Base-by-base conservation (phyloP, 1,140 invertebrate species). In the Drosophila repletoides region DNA sequence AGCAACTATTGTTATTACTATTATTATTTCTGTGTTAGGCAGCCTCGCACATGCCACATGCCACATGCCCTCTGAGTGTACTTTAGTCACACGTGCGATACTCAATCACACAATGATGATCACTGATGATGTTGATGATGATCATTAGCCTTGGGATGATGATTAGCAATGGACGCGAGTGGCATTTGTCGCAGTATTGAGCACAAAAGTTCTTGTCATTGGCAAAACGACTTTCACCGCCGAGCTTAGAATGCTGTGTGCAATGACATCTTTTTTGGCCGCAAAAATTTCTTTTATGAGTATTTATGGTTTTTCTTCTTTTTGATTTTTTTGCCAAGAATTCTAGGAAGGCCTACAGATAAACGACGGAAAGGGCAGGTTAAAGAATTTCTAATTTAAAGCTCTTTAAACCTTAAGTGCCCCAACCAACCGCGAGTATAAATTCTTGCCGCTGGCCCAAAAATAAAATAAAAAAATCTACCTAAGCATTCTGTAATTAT, bases 181-280 rank as follows among this genome's bases (percentile, higher is more conserved):
- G 10, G 45, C 29, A 49, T 70, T 80, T 77, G 76, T 87, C 72
- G 73, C 77, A 72, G 73, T 87, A 87, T 87, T 74, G 65, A 77
- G 83, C 71, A 76, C 76, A 87, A 61, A 88, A 72, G 51, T 86
- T 81, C 76, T 87, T 72, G 75, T 71, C 70, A 70, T 83, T 73
- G 86, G 80, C 63, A 88, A 79, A 86, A 88, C 87, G 63, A 87
- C 87, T 88, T 88, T 88, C 87, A 83, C 87, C 81, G 51, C 5
- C 6, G 55, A 14, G 71, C 69, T 79, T 61, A 86, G 70, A 88
- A 83, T 72, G 71, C 41, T 48, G 36, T 48, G 36, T 33, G 53
- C 56, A 61, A 21, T 83, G 67, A 77, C 72, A 77, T 84, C 55
- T 88, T 88, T 88, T 88, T 83, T 63, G 40, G 48, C 52, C 72